A percentile compares a stretch with the other conserved stretches of the same genome.
Conservation (phyloP, 2,888 invertebrate genomes). For the Epistrophe grossulariae region DNA sequence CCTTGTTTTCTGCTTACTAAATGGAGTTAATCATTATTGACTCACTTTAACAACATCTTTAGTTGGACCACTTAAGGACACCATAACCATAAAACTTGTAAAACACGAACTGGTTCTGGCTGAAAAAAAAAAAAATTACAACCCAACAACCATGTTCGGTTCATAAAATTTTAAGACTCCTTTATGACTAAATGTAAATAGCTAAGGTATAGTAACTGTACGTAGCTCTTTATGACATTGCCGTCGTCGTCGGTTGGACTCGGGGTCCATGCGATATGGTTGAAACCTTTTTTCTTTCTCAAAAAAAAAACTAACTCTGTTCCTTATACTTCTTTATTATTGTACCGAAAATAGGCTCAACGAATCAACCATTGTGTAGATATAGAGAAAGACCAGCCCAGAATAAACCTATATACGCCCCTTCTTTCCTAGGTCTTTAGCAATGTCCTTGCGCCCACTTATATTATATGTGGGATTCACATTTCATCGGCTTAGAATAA, state of each 20-base stretch:
- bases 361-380: conserved; percentile 8
- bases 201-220: conserved; percentile 19
- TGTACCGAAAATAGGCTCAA: conserved; percentile 12
- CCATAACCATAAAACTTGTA: conserved; percentile 67
- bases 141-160: conserved; percentile 34
- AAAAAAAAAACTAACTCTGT: conserved; percentile 12
- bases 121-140: not conserved
- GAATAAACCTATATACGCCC: not conserved
- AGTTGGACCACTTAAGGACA: conserved; percentile 45
- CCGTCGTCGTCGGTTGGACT: not conserved
- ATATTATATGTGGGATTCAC: conserved; percentile 66
- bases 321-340: conserved; percentile 36
- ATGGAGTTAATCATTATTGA: conserved; percentile 51
- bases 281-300: conserved; percentile 10
- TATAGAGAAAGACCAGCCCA: not conserved
- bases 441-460: conserved; percentile 63
- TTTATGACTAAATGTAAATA: conserved; percentile 48
- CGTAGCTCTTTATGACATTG: conserved; percentile 8
- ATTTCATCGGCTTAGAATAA: conserved; percentile 75
- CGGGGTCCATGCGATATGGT: conserved; percentile 19
- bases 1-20: conserved; percentile 7
- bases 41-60: conserved; percentile 54
- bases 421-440: conserved; percentile 24
- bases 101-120: conserved; percentile 19
- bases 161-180: conserved; percentile 71